Conservation (phyloP, 2,888 invertebrate species). For the Limnephilus auricula region DNA sequence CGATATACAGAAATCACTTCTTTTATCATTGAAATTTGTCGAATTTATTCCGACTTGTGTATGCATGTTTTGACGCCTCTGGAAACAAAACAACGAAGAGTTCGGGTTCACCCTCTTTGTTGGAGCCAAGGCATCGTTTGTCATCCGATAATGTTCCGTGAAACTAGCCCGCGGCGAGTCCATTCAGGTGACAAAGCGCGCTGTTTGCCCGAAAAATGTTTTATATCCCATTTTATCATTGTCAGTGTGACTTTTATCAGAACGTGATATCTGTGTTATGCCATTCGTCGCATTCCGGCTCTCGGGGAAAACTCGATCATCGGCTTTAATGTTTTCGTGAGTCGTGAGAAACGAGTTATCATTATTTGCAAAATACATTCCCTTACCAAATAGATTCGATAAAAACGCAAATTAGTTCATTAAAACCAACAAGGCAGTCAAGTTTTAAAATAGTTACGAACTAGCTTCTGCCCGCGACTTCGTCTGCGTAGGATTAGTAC, state of each 20-base stretch:
- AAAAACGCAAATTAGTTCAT: background rate
- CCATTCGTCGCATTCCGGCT: constrained; percentile 60
- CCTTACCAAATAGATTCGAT: background rate
- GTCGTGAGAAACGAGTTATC: background rate
- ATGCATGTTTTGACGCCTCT: constrained; percentile 63
- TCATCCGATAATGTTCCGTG: constrained; percentile 64
- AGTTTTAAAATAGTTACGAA: background rate
- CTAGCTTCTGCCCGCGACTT: too few relatives aligned
- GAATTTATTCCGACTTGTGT: constrained; percentile 59
- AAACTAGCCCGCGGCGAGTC: constrained; percentile 65
- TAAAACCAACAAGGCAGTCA: background rate
- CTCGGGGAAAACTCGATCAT: constrained; percentile 11
- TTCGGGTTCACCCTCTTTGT: constrained; percentile 44
- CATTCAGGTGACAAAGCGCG: constrained; percentile 60
- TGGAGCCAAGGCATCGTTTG: constrained; percentile 50
- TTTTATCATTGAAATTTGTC: constrained; percentile 65
- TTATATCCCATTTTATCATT: constrained; percentile 66
- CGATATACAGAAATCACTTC: constrained; percentile 49
- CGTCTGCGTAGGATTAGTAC: too few relatives aligned
- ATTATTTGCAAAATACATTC: background rate
- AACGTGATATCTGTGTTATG: constrained; percentile 66
- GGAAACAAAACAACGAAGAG: constrained; percentile 52
- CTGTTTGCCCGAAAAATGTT: constrained; percentile 64
- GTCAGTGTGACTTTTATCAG: constrained; percentile 64
- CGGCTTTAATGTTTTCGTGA: background rate